These are phyloP conservation scores for Actenoides hombroni DNA, from an alignment of 2,113 vertebrate species.

Conservation along the genomic window DNA sequence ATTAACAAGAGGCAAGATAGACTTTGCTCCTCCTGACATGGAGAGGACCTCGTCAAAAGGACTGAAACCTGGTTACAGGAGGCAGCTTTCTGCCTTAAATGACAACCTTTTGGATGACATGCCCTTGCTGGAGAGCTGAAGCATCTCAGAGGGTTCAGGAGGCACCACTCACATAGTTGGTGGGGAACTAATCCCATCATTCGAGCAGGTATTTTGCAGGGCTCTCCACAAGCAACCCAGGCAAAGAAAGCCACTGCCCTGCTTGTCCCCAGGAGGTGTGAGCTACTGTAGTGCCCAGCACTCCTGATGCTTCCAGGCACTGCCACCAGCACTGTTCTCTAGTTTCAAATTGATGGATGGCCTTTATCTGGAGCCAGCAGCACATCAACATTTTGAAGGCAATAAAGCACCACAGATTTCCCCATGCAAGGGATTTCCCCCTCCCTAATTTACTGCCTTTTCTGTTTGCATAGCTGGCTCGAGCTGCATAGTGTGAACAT, in stretches of 20 bases:
- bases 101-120: fast-evolving
- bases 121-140: not conserved
- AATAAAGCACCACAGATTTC: not conserved
- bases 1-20: not conserved
- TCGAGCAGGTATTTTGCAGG: not conserved
- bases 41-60: not conserved
- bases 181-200: not conserved
- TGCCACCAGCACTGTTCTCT: not conserved
- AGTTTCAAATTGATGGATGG: not conserved
- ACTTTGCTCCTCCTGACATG: not conserved
- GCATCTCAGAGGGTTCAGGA: not conserved
- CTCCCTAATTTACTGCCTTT: not conserved
- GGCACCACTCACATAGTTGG: not conserved
- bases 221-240: not conserved
- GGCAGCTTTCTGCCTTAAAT: not conserved
- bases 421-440: not conserved
- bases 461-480: not conserved
- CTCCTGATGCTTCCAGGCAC: not conserved
- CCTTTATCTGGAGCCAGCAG: not conserved
- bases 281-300: not conserved
- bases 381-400: not conserved
- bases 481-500: fast-evolving
- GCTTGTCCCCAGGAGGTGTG: not conserved
- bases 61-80: not conserved
- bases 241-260: not conserved